phyloP scores from a whole-genome alignment of 2,113 vertebrate species.

The Labrus mixtus region DNA sequence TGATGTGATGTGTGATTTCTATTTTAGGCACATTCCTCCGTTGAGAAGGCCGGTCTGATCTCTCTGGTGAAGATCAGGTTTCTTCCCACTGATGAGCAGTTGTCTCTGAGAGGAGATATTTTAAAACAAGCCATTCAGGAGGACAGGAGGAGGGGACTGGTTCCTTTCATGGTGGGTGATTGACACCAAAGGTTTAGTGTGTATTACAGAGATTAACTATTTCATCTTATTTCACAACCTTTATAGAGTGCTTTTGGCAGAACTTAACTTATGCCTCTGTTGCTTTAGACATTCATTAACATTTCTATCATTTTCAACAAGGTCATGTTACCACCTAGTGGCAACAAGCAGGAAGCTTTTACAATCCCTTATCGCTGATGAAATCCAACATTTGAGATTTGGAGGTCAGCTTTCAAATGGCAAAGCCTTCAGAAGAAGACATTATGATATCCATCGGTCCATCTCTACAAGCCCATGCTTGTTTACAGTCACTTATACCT shows the following conservation, averaged over 20 bases:
- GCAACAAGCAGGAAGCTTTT: background rate
- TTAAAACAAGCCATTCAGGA: constrained; percentile 90
- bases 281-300: background rate
- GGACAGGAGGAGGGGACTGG: constrained; percentile 88
- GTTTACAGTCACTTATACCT: no score
- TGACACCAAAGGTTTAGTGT: background rate
- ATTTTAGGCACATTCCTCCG: constrained; percentile 93
- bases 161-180: constrained; percentile 92
- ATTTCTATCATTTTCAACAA: background rate
- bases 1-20: background rate
- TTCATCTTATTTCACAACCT: no score
- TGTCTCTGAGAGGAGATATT: constrained; percentile 91
- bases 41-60: constrained; percentile 96
- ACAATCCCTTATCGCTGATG: background rate
- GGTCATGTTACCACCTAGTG: background rate
- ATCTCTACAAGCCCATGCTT: no score
- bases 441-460: no score
- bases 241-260: no score
- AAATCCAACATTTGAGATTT: background rate
- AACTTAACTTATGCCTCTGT: background rate
- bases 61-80: constrained; percentile 93
- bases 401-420: background rate
- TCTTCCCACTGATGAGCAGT: constrained; percentile 90
- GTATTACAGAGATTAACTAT: no score
- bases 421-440: no score